phyloP scores from a whole-genome alignment of 2,113 vertebrate species.

The Ochotona princeps region DNA sequence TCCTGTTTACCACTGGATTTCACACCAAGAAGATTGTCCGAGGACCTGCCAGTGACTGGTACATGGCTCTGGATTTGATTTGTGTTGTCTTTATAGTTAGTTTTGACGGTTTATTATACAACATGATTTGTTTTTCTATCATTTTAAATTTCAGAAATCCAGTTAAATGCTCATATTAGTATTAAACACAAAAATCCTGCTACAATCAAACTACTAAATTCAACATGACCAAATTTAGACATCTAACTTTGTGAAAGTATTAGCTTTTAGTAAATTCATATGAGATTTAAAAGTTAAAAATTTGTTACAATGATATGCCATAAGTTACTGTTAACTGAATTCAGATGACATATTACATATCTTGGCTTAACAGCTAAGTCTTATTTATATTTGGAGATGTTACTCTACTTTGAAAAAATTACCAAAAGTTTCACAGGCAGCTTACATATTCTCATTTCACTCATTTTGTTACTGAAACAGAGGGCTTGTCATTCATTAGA shows the following conservation, averaged over 20 bases:
- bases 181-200: neutral
- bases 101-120: constrained; percentile 39
- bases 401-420: neutral
- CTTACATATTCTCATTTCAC: neutral
- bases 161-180: no score
- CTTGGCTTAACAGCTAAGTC: neutral
- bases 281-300: neutral
- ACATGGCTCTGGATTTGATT: constrained; percentile 67
- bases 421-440: neutral
- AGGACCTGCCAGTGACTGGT: constrained; percentile 98
- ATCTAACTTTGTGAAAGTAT: neutral
- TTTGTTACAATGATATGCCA: no score
- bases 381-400: neutral
- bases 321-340: no score
- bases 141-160: neutral
- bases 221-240: no score
- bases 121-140: neutral
- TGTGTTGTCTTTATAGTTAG: neutral
- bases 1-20: constrained; percentile 98
- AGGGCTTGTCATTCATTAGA: neutral
- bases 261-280: neutral
- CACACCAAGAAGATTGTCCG: constrained; percentile 98
- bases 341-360: neutral
- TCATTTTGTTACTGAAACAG: neutral
- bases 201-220: neutral